Base-by-base conservation (phyloP, 2,113 vertebrate genomes). In the Calidris pugnax region DNA sequence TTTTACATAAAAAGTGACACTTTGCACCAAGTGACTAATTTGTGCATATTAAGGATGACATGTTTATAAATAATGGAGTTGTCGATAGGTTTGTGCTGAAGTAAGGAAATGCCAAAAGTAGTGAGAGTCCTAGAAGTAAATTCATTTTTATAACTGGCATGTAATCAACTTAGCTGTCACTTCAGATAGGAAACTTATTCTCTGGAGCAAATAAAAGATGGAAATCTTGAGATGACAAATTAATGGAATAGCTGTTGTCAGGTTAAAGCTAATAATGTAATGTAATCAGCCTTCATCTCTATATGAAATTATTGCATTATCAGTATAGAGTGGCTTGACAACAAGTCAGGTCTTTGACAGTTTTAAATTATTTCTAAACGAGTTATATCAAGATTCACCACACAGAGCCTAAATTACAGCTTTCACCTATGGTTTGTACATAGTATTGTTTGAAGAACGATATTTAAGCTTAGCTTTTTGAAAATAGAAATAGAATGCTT, bases 131-230 rank as follows among this genome's bases (percentile, higher is more conserved):
- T 93, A 92, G 92, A 97, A 96, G 93, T 95, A 97, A 98, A 98
- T 98, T 98, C 97, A 97, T 98, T 98, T 98, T 98, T 98, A 95
- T 97, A 98, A 97, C 96, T 98, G 97, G 94, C 98, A 98, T 98
- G 98, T 98, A 98, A 98, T 98, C 98, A 98, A 93, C 96, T 97
- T 95, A 87, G 94, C 97, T 98, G 98, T 98, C 98, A 97, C 94
- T 96, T 97, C 89, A 96, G 93, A 98, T 97, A 94, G 97, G 92
- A 98, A 98, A 97, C 76, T 96, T 98, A 97, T 97, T 98, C 97
- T 97, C 96, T 97, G 79, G 97, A 97, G 97, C 97, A 98, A 98
- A 97, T 97, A 97, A 96, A 97, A 98, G 96, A 98, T 98, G 97
- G 97, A 96, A 98, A 98, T 98, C 96, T 94, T 90, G 90, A 97